phyloP scores from a whole-genome alignment of 2,797 vertebrate genomes.

The Sparus aurata region DNA sequence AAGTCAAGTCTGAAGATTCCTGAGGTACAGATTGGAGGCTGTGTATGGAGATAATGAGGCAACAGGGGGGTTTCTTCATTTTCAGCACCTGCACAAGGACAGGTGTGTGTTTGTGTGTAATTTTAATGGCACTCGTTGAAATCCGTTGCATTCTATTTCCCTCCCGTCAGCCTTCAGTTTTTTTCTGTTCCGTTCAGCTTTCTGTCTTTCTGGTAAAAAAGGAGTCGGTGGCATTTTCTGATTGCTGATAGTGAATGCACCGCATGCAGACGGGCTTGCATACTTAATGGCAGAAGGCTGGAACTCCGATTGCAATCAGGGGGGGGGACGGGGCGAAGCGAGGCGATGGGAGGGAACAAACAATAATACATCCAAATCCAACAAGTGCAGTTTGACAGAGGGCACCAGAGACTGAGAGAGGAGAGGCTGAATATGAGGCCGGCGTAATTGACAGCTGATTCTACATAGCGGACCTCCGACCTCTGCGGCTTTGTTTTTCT shows the following conservation, averaged over 20 bases:
- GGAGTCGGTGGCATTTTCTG: conserved; percentile 67
- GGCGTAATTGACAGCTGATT: conserved; percentile 65
- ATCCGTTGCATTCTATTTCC: not conserved
- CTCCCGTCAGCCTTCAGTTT: not conserved
- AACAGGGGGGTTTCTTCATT: conserved; percentile 4
- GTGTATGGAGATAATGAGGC: conserved; percentile 19
- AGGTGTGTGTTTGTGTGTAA: not conserved
- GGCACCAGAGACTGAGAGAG: conserved; percentile 46
- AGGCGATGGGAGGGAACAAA: conserved; percentile 51
- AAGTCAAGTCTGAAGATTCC: conserved; percentile 13
- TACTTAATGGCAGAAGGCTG: conserved; percentile 64
- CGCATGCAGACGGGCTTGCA: conserved; percentile 62
- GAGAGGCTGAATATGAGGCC: conserved; percentile 39
- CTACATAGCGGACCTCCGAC: conserved; percentile 46
- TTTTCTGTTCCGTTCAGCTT: not conserved
- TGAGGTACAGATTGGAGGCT: conserved; percentile 6
- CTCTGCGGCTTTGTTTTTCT: conserved; percentile 56
- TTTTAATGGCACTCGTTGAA: not conserved
- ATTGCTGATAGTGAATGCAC: conserved; percentile 75
- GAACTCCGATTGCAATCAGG: conserved; percentile 78
- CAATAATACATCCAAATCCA: conserved; percentile 67
- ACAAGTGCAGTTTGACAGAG: conserved; percentile 67
- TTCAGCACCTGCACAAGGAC: not conserved
- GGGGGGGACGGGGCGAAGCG: conserved; percentile 25
- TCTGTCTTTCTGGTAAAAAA: conserved; percentile 22